Percentiles rank a stretch among this genome's conserved stretches.
phyloP scores from a whole-genome alignment of 1,140 invertebrate genomes.

The Habropoda laboriosa region DNA sequence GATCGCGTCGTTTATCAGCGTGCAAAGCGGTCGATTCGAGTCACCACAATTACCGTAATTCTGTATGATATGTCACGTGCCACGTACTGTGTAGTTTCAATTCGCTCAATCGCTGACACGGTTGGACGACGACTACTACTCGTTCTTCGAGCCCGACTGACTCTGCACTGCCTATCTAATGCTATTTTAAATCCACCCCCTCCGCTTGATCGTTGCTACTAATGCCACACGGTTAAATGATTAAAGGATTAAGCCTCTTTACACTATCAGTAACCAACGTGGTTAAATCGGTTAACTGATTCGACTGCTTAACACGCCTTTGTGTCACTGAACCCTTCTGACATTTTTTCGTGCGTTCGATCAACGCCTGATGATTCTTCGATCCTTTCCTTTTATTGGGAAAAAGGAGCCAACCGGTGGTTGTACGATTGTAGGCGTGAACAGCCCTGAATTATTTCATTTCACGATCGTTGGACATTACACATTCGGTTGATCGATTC shows the following conservation, averaged over 20 bases:
- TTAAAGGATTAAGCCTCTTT: constrained; percentile 24
- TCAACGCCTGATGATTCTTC: not conserved
- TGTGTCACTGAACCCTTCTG: constrained; percentile 35
- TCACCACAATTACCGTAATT: constrained; percentile 59
- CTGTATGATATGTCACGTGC: constrained; percentile 61
- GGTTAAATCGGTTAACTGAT: constrained; percentile 18
- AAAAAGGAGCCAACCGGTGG: no score
- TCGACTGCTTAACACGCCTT: not conserved
- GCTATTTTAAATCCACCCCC: constrained; percentile 50
- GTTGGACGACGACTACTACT: constrained; percentile 43
- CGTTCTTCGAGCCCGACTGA: constrained; percentile 44
- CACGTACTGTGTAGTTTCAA: constrained; percentile 35
- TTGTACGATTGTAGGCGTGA: no score
- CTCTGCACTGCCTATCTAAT: constrained; percentile 38
- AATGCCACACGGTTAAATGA: constrained; percentile 37
- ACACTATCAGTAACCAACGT: constrained; percentile 2
- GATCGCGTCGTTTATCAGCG: constrained; percentile 22
- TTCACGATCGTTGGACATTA: not conserved
- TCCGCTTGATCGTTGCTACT: constrained; percentile 2
- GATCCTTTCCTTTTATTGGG: constrained; percentile 8
- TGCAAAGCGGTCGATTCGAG: constrained; percentile 24
- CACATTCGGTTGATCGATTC: no score
- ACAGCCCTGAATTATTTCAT: no score
- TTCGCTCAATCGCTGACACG: constrained; percentile 37
- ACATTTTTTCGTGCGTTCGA: not conserved